Base-by-base conservation (phyloP, 2,797 vertebrate genomes). In the Pitangus sulphuratus region DNA sequence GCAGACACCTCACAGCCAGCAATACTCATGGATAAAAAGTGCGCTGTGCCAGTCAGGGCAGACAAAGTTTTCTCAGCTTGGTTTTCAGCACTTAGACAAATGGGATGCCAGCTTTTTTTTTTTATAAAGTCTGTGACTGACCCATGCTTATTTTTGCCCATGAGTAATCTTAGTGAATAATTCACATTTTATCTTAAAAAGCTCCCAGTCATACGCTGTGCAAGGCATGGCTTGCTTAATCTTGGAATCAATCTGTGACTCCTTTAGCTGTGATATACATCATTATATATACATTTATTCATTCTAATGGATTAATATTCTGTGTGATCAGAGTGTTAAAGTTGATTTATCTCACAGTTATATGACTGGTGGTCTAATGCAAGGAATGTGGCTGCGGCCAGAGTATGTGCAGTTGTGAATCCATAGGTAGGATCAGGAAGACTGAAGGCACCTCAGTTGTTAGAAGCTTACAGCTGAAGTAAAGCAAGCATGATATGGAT, bases 371-470 rank as follows among this genome's bases (percentile, higher is more conserved):
- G 15, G 9, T 54, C 18, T 44, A 45, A 69, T 16, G 35, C 30
- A 80, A 65, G 21, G 19, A 31, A 75, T 31, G 12, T 4, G 4
- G 13, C 15, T 54, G 31, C 8, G 3, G 4, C 28, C 51, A 60
- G 15, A 44, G 3, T 37, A 25, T 28, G 8, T 54, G 47, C 15
- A 8, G 35, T 66, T 82, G 19, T 42, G 48, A 48, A 37, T 42
- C 44, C 30, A 17, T 20, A 5, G 17, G 25, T 20, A 50, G 39
- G 16, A 31, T 53, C 14, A 53, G 19, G 15, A 82, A 28, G 30
- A 61, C 28, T 9, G 13, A 68, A 54, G 11, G 5, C 31, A 15
- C 40, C 20, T 51, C 31, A 39, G 2, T 0, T 35, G 11, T 13
- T 12, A 40, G 37, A 42, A 76, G 9, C 6, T 68, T 31, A 28